Evolutionary conservation across 2,113 vertebrate genomes (phyloP).

Genomic region (Micronisus gabar): DNA sequence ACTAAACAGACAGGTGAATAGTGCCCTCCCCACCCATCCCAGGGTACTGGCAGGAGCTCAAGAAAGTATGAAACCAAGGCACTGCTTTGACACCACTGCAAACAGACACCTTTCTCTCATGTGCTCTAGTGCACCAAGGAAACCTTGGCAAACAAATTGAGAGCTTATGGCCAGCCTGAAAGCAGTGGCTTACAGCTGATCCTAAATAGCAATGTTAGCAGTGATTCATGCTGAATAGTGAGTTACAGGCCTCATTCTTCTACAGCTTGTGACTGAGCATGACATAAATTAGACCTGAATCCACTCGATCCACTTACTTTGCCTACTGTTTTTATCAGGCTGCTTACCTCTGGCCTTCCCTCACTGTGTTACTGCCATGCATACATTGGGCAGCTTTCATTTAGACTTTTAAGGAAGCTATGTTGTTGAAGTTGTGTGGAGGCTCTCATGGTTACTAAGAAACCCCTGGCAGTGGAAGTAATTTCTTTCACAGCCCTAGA

Average conservation of each 20-base stretch:
- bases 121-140: background rate
- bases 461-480: background rate
- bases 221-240: background rate
- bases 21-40: background rate
- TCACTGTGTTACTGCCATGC: background rate
- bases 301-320: background rate
- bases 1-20: background rate
- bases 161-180: background rate
- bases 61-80: background rate
- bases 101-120: background rate
- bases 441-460: background rate
- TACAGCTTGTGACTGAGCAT: background rate
- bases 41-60: background rate
- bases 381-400: background rate
- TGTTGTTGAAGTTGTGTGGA: background rate
- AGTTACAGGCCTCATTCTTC: background rate
- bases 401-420: background rate
- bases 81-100: background rate
- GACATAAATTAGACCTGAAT: background rate
- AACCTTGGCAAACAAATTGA: background rate
- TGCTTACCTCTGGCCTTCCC: background rate
- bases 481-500: background rate
- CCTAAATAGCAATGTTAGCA: background rate
- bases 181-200: background rate
- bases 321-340: background rate